Evolutionary conservation across 2,888 invertebrate species (phyloP).

Genomic region (Scaptomyza cyrtandrae): DNA sequence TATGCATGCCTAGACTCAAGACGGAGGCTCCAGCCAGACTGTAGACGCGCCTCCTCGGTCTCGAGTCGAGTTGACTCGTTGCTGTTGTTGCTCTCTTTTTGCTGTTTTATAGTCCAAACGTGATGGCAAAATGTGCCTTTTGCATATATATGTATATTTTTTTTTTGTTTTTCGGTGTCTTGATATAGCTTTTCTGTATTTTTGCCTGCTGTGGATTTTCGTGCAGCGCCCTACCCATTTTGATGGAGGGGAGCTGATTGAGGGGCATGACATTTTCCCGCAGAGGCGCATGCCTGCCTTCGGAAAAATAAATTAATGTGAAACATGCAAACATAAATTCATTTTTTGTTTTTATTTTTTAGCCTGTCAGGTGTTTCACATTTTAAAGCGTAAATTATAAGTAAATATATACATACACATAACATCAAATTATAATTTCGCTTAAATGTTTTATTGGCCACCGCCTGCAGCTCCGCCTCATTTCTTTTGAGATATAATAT

Average conservation of each 20-base stretch:
- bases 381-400: slow-evolving; percentile 79
- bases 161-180: slow-evolving; percentile 3
- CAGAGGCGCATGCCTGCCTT: slow-evolving; percentile 32
- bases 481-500: slow-evolving; percentile 24
- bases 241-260: neutral
- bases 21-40: slow-evolving; percentile 4
- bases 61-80: neutral
- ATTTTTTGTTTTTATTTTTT: slow-evolving; percentile 43
- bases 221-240: slow-evolving; percentile 28
- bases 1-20: slow-evolving; percentile 20
- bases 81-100: slow-evolving; percentile 24
- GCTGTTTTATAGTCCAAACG: slow-evolving; percentile 78
- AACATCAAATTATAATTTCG: slow-evolving; percentile 71
- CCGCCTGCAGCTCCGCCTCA: slow-evolving; percentile 50
- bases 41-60: neutral
- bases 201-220: slow-evolving; percentile 45
- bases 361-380: slow-evolving; percentile 82
- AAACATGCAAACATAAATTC: slow-evolving; percentile 83
- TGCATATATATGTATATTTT: slow-evolving; percentile 35
- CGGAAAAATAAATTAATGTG: slow-evolving; percentile 81
- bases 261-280: slow-evolving; percentile 52
- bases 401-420: slow-evolving; percentile 58
- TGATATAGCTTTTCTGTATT: slow-evolving; percentile 19
- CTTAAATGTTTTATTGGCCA: slow-evolving; percentile 78
- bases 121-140: slow-evolving; percentile 70